A percentile compares a stretch with the other conserved stretches of the same genome.
Evolutionary conservation across 2,797 vertebrate genomes (phyloP).

Genomic region (Calcarius lapponicus): DNA sequence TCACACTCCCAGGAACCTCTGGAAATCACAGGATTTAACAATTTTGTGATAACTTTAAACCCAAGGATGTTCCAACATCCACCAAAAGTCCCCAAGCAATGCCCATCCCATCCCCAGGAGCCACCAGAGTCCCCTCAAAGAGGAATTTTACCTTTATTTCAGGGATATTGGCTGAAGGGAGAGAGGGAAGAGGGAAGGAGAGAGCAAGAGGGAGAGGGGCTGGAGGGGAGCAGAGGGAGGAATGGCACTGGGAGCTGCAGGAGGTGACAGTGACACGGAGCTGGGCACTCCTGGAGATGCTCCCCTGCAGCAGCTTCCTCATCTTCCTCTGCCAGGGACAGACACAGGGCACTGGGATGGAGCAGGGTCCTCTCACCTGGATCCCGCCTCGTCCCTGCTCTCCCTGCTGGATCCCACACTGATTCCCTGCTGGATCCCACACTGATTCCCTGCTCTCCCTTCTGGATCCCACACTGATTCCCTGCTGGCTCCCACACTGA

Average conservation of each 20-base stretch:
- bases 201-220: background rate
- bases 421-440: too few relatives aligned
- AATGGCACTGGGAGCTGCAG: background rate
- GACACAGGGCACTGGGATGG: accelerated
- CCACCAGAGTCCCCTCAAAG: background rate
- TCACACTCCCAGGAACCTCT: background rate
- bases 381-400: too few relatives aligned
- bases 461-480: background rate
- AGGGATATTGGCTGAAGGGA: background rate
- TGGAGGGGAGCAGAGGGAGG: background rate
- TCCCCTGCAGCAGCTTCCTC: accelerated
- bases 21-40: accelerated
- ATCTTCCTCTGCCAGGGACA: background rate
- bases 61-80: background rate
- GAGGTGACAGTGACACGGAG: background rate
- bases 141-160: background rate
- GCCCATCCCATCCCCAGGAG: accelerated
- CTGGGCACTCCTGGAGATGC: background rate
- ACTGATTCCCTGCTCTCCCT: background rate
- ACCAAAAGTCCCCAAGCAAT: background rate
- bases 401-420: background rate
- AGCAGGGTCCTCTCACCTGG: background rate
- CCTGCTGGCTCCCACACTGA: too few relatives aligned
- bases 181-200: background rate
- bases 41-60: background rate